Base-by-base conservation (phyloP, 2,888 invertebrate genomes). In the Oegoconia quadripuncta region DNA sequence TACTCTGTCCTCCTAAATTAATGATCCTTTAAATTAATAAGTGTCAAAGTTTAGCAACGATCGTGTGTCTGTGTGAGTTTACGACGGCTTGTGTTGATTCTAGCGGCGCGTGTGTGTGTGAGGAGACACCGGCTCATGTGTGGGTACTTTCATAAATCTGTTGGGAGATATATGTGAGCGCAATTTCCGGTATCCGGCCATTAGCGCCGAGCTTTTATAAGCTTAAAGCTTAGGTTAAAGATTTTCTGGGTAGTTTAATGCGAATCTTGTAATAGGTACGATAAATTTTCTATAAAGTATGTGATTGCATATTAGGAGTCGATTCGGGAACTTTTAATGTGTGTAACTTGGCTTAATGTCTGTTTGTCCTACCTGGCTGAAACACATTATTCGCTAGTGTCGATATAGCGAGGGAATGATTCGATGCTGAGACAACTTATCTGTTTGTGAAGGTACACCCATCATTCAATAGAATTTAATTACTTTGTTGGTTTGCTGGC, bases 141-240 rank as follows among this genome's bases (percentile, higher is more conserved):
- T 87, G 84, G 75, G 93, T 92, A 92, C 93, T 93, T 93, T 93
- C 93, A 93, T 93, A 93, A 93, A 93, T 93, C 93, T 93, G 93
- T 92, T 90, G 89, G 90, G 91, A 93, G 93, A 93, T 93, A 93
- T 93, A 93, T 93, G 93, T 92, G 93, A 92, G 93, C 93, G 93
- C 93, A 93, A 93, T 93, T 93, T 93, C 93, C 93, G 92, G 93
- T 93, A 93, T 93, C 93, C 93, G 93, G 93, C 93, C 93, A 93
- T 93, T 93, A 93, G 88, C 88, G 88, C 88, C 83, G 86, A 88
- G 88, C 88, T 88, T 88, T 88, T 88, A 91, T 90, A 90, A 90
- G 90, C 90, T 90, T 86, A 86, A 84, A 87, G 86, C 87, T 87
- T 86, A 86, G 86, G 87, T 86, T 86, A 87, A 86, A 87, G 86